phyloP scores from a whole-genome alignment of 2,888 invertebrate species.

The Hirtodrosophila confusa region DNA sequence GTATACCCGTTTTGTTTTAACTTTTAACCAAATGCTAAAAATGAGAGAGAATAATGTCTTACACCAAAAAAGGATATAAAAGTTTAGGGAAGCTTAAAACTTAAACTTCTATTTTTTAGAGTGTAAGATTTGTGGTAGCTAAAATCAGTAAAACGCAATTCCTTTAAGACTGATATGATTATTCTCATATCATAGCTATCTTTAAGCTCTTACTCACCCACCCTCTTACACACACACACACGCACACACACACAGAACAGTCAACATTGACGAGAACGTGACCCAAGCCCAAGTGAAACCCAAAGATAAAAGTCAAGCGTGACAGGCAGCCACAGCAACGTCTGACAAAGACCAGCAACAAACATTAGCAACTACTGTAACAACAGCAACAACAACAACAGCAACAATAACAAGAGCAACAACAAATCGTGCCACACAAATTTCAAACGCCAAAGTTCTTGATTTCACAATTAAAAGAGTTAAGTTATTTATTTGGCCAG shows the following conservation, averaged over 20 bases:
- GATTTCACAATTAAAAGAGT: constrained; percentile 73
- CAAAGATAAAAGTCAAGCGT: constrained; percentile 58
- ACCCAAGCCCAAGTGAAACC: constrained; percentile 45
- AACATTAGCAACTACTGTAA: constrained; percentile 23
- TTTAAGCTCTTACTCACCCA: constrained; percentile 33
- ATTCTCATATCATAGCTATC: constrained; percentile 15
- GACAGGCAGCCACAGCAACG: constrained; percentile 49
- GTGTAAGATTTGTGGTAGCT: too few species aligned
- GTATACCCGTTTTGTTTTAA: too few species aligned
- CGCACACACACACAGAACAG: constrained; percentile 5
- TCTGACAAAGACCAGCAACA: constrained; percentile 29
- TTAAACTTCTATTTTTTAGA: too few species aligned
- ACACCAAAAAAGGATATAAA: too few species aligned
- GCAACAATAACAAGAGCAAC: constrained; percentile 16
- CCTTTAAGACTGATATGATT: not conserved
- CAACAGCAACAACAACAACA: constrained; percentile 22
- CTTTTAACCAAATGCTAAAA: too few species aligned
- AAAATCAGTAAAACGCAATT: too few species aligned
- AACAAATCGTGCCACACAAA: constrained; percentile 60
- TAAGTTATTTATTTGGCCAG: constrained; percentile 58
- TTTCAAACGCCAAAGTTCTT: constrained; percentile 53
- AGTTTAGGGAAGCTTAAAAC: too few species aligned
- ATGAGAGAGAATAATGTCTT: too few species aligned
- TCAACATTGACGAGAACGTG: constrained; percentile 51
- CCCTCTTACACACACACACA: constrained; percentile 11